phyloP scores from a whole-genome alignment of 2,888 invertebrate genomes.

The Parnassius orleans region DNA sequence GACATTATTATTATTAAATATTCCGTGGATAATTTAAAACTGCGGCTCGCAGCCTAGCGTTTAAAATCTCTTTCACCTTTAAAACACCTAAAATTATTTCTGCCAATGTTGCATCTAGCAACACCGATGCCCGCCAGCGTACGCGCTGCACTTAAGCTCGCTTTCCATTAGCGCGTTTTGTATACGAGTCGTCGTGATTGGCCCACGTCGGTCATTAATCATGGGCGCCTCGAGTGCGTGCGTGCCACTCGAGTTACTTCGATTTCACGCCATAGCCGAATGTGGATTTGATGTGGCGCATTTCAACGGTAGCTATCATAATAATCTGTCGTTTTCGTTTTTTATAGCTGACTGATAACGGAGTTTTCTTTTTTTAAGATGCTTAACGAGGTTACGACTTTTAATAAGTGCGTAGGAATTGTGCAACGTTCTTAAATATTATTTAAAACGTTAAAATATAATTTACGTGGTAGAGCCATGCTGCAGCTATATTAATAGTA shows the following conservation, averaged over 20 bases:
- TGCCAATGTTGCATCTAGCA: constrained; percentile 39
- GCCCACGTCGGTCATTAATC: constrained; percentile 58
- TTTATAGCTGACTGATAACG: neutral
- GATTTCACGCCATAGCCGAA: neutral
- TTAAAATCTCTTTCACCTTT: neutral
- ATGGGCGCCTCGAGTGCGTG: constrained; percentile 53
- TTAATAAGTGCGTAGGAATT: no score
- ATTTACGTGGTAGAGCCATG: no score
- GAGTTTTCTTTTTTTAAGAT: no score
- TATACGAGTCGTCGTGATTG: constrained; percentile 69
- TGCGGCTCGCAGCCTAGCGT: no score
- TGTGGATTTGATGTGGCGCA: neutral
- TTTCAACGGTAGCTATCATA: neutral
- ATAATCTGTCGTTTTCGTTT: neutral
- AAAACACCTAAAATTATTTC: constrained; percentile 13
- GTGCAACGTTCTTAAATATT: no score
- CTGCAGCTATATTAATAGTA: no score
- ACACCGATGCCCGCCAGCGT: constrained; percentile 52
- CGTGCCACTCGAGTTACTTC: neutral
- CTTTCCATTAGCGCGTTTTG: constrained; percentile 74
- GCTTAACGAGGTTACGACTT: no score
- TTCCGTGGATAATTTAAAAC: no score
- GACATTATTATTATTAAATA: no score
- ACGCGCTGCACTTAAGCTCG: constrained; percentile 62
- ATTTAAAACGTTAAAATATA: no score